Conservation (phyloP, 2,888 invertebrate genomes). For the Augiades crinisus region DNA sequence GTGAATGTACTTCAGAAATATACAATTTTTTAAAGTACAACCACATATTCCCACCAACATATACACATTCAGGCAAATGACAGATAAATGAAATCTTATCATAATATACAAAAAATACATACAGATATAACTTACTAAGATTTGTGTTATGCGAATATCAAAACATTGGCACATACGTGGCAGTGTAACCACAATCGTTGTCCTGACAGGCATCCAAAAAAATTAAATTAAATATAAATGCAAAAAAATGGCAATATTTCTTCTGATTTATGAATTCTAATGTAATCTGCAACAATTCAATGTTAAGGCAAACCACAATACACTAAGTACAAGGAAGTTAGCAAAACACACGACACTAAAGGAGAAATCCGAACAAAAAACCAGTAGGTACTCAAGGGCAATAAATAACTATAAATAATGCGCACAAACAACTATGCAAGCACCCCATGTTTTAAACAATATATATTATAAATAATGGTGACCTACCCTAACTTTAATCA, state of each 20-base stretch:
- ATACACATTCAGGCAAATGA: constrained; percentile 39
- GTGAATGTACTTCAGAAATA: constrained; percentile 53
- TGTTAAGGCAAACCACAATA: constrained; percentile 24
- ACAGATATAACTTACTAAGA: constrained; percentile 33
- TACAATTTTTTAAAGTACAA: constrained; percentile 50
- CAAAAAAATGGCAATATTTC: constrained; percentile 75
- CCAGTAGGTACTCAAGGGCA: constrained; percentile 51
- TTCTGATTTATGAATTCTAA: constrained; percentile 48
- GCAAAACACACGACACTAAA: constrained; percentile 38
- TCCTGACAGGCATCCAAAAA: constrained; percentile 51
- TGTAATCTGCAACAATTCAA: constrained; percentile 14
- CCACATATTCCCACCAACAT: constrained; percentile 49
- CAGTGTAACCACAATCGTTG: constrained; percentile 53
- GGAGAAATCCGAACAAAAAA: constrained; percentile 34
- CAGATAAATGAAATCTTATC: constrained; percentile 31
- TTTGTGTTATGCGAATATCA: constrained; percentile 30
- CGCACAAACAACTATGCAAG: constrained; percentile 66
- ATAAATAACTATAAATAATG: constrained; percentile 58
- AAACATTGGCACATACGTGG: constrained; percentile 58
- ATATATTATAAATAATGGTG: constrained; percentile 58
- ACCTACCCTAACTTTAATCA: constrained; percentile 77
- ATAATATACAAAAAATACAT: constrained; percentile 29
- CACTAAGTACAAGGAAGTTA: constrained; percentile 22
- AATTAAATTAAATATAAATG: constrained; percentile 72
- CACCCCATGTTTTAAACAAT: constrained; percentile 40